Base-by-base conservation (phyloP, 2,113 vertebrate genomes). In the Trematomus loennbergii region DNA sequence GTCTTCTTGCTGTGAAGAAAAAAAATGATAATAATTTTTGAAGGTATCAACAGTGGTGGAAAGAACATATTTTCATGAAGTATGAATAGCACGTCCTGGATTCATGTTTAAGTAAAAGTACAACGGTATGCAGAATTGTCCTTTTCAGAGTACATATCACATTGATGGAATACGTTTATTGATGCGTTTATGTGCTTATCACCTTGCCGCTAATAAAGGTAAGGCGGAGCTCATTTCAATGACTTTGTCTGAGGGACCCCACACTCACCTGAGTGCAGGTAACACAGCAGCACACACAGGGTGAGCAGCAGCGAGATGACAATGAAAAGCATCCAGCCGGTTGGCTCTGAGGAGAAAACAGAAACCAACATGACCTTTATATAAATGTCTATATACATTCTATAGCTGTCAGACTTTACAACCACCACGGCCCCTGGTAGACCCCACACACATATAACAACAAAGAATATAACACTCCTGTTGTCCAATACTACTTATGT, bases 201-300 rank as follows among this genome's bases (percentile, higher is more conserved):
- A 40, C 8, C 36, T 40, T 8, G 36, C 36, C 5, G 36, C 36
- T 8, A 8, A 5, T 40, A 40, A 40, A 40, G 36, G 36, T 40
- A 40, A 40, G 36, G 36, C 8, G 25, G 4, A 17, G 12, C 9
- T 61, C 33, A 43, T 60, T 48, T 64, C 4, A 11, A 18, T 5
- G 20, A 46, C 40, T 16, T 2, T 43, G 2, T 20, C 4, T 57
- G 25, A 53, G 13, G 6, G 7, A 18, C 7, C 46, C 6, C 20
- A 22, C 16, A 82, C 86, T 93, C 79, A 95, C 95, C 88, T 89
- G 60, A 29, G 73, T 79, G 0, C 53, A 89, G 81, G 50, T 62
- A 53, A 17, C 0, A 17, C 45, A 94, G 60, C 84, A 88, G 33
- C 48, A 49, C 1, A 16, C 0, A 9, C 53, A 95, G 75, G 9